Conservation (phyloP, 2,797 vertebrate genomes). For the Pseudochirops corinnae region DNA sequence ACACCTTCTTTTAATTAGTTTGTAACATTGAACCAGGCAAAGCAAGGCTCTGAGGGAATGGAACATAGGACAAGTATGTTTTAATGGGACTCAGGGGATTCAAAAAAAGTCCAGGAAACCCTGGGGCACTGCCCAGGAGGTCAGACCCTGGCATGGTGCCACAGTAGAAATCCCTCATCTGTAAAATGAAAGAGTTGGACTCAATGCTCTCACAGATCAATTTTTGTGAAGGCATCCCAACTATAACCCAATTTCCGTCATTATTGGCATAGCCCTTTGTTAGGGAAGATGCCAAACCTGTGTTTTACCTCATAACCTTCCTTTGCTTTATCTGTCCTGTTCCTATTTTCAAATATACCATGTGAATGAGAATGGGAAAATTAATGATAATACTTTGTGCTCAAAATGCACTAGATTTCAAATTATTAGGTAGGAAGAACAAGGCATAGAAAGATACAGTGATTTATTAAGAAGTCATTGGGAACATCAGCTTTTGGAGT, state of each 20-base stretch:
- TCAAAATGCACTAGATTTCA: neutral
- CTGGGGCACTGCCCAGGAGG: neutral
- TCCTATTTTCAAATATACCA: neutral
- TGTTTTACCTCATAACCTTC: neutral
- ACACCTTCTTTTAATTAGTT: neutral
- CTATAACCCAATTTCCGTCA: neutral
- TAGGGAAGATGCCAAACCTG: neutral
- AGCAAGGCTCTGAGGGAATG: neutral
- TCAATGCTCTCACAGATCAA: neutral
- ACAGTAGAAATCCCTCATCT: neutral
- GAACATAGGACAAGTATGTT: conserved; percentile 21
- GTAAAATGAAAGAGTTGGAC: neutral
- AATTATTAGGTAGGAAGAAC: neutral
- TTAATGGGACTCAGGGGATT: conserved; percentile 12
- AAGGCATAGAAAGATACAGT: neutral
- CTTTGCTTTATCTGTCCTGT: neutral
- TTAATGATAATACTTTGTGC: neutral
- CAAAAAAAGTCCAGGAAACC: conserved; percentile 4
- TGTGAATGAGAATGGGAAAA: neutral
- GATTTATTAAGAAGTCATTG: neutral
- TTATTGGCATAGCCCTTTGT: neutral
- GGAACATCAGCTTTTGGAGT: neutral
- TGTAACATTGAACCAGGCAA: conserved; percentile 12
- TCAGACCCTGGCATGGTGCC: neutral
- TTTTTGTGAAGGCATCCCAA: neutral